Conservation (phyloP, 2,797 vertebrate species). For the Sebastes miniatus region DNA sequence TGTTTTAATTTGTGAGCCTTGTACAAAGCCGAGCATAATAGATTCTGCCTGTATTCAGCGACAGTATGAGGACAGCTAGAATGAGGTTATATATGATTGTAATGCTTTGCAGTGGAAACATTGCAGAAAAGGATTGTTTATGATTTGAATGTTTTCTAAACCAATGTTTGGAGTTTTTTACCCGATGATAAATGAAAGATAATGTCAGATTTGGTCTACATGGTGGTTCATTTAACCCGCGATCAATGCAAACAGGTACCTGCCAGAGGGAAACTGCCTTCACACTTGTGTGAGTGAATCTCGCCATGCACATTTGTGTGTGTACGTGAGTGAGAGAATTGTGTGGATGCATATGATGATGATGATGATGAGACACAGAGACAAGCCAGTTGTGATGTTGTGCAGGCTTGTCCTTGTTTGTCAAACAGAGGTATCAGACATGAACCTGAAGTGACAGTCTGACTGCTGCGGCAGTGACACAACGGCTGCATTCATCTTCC, state of each 20-base stretch:
- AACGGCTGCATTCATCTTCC: background rate
- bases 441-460: slow-evolving; percentile 67
- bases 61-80: slow-evolving; percentile 9
- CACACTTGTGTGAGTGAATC: background rate
- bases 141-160: background rate
- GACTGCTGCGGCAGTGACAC: slow-evolving; percentile 22
- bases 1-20: slow-evolving; percentile 44
- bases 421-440: slow-evolving; percentile 50
- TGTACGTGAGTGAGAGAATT: background rate
- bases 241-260: background rate
- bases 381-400: slow-evolving; percentile 46
- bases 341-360: background rate
- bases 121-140: slow-evolving; percentile 1
- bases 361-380: slow-evolving; percentile 31
- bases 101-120: background rate
- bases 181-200: background rate
- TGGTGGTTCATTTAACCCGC: background rate
- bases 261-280: background rate
- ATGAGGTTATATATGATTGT: background rate
- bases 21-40: slow-evolving; percentile 28
- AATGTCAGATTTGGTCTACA: background rate
- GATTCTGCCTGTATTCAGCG: slow-evolving; percentile 7
- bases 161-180: background rate
- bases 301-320: background rate
- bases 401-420: slow-evolving; percentile 53